Evolutionary conservation across 2,888 invertebrate species (phyloP).

Genomic region (Apamea monoglypha): DNA sequence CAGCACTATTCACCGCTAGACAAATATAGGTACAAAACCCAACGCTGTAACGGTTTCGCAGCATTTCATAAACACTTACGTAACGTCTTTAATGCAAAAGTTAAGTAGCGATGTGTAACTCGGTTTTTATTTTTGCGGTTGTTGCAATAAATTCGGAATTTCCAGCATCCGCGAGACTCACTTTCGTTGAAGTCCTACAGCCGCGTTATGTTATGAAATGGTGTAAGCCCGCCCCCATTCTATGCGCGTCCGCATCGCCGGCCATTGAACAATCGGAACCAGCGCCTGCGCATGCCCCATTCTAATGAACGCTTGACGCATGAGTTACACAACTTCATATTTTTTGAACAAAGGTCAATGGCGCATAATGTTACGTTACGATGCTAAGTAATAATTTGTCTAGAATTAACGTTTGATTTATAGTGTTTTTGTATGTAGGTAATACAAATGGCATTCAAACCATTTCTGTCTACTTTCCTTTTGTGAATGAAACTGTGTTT

Average conservation of each 20-base stretch:
- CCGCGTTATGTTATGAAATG: conserved; percentile 80
- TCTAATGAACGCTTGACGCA: conserved; percentile 76
- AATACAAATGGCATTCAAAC: conserved; percentile 50
- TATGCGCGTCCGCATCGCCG: conserved; percentile 73
- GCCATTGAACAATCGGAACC: conserved; percentile 74
- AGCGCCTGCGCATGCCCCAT: conserved; percentile 75
- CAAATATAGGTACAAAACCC: neutral
- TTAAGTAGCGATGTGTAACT: conserved; percentile 32
- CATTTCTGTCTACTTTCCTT: conserved; percentile 62
- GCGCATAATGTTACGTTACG: conserved; percentile 67
- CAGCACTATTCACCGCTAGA: neutral
- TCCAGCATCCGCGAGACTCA: conserved; percentile 76
- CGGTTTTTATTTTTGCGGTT: conserved; percentile 34
- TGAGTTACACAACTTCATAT: conserved; percentile 75
- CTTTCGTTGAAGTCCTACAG: conserved; percentile 71
- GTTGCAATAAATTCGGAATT: conserved; percentile 65
- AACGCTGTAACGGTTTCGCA: conserved; percentile 9
- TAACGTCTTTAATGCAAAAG: conserved; percentile 19
- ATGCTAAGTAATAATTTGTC: conserved; percentile 48
- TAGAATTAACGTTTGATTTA: conserved; percentile 57
- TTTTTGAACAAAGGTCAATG: conserved; percentile 79
- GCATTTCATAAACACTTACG: conserved; percentile 23
- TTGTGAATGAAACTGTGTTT: conserved; percentile 40
- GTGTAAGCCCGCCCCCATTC: conserved; percentile 79
- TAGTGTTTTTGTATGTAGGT: conserved; percentile 41